Evolutionary conservation across 2,113 vertebrate genomes (phyloP).

Genomic region (Malaclemys terrapin): DNA sequence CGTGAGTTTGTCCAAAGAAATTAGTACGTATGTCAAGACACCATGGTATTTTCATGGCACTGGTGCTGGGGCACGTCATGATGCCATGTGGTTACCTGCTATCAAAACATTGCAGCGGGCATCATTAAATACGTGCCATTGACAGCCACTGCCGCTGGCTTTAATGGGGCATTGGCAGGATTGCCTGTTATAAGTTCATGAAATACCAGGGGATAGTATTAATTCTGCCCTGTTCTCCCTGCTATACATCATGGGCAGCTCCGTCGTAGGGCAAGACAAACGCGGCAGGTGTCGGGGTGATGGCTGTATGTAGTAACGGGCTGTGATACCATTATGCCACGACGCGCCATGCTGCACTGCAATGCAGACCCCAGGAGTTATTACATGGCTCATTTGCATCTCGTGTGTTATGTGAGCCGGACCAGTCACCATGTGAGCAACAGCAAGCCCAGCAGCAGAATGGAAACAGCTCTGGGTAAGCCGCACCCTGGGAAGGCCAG

Average conservation of each 20-base stretch:
- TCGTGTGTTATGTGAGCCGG: neutral
- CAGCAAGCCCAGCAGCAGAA: neutral
- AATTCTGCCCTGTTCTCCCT: neutral
- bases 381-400: neutral
- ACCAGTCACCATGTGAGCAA: neutral
- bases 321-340: too few species aligned
- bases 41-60: neutral
- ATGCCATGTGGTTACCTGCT: neutral
- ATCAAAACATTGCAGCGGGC: neutral
- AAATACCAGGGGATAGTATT: neutral
- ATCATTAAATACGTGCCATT: neutral
- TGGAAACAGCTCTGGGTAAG: neutral
- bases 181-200: neutral
- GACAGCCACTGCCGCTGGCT: neutral
- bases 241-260: too few species aligned
- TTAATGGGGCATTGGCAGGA: neutral
- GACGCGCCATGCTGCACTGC: neutral
- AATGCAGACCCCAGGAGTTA: neutral
- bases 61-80: neutral
- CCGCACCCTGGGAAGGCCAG: neutral
- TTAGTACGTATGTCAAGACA: neutral
- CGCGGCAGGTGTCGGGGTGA: neutral
- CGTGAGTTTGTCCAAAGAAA: neutral
- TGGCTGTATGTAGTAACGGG: neutral
- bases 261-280: neutral